phyloP scores from a whole-genome alignment of 2,797 vertebrate genomes.

The Anniella stebbinsi region DNA sequence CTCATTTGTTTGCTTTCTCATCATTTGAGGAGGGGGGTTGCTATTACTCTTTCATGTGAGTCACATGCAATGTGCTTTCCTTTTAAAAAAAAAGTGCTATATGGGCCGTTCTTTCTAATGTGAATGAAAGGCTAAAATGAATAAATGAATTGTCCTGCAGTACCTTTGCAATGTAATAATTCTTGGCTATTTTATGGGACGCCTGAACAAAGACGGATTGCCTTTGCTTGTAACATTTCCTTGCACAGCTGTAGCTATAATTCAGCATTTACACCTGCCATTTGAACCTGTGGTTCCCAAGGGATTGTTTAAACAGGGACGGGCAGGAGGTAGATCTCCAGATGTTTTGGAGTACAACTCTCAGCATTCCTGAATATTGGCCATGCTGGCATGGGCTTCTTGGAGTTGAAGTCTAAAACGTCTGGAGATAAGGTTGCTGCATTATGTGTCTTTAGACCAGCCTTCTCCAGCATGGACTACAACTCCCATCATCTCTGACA shows the following conservation, averaged over 20 bases:
- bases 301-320: background rate
- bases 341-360: too few relatives aligned
- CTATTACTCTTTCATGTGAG: constrained; percentile 54
- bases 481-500: background rate
- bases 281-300: background rate
- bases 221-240: constrained; percentile 57
- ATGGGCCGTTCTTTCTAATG: constrained; percentile 47
- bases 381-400: too few relatives aligned
- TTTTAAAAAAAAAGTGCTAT: constrained; percentile 30
- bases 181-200: constrained; percentile 60
- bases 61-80: constrained; percentile 33
- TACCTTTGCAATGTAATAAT: constrained; percentile 55
- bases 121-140: constrained; percentile 59
- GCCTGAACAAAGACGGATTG: constrained; percentile 55
- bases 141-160: constrained; percentile 55
- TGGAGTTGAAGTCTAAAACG: too few relatives aligned
- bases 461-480: background rate
- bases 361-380: too few relatives aligned
- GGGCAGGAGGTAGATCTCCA: too few relatives aligned
- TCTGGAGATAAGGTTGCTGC: background rate
- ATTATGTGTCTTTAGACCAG: background rate
- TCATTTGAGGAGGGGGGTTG: constrained; percentile 25
- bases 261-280: background rate
- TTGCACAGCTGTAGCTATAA: background rate
- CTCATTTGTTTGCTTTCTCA: constrained; percentile 58